These are phyloP conservation scores for Caenorhabditis sinica DNA, from an alignment of 2,888 invertebrate species.

Conservation along the genomic window DNA sequence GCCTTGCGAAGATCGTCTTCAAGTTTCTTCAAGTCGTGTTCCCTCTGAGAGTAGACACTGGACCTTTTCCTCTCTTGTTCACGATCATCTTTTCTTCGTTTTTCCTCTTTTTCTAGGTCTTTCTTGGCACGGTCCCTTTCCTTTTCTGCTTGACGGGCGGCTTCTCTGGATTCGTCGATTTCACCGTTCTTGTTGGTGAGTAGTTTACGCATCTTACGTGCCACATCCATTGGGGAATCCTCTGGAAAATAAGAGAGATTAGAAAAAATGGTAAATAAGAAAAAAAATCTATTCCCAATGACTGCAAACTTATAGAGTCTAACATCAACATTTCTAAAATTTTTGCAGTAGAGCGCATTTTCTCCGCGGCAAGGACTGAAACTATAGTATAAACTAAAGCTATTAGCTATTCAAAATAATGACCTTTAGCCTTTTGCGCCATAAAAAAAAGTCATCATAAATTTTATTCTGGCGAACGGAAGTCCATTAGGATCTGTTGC, in stretches of 20 bases:
- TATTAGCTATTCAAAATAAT: too few species aligned
- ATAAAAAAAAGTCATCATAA: too few species aligned
- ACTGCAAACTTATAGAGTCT: not conserved
- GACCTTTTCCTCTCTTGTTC: constrained; percentile 63
- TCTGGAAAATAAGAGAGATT: constrained; percentile 42
- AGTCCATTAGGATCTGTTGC: too few species aligned
- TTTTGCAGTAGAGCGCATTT: not conserved
- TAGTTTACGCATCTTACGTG: constrained; percentile 57
- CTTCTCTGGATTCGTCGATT: constrained; percentile 63
- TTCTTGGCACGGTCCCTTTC: constrained; percentile 65
- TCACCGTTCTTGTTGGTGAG: constrained; percentile 60
- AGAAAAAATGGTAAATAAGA: not conserved
- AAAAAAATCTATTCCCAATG: not conserved
- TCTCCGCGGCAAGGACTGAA: too few species aligned
- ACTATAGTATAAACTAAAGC: too few species aligned
- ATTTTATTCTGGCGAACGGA: too few species aligned
- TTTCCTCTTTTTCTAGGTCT: constrained; percentile 66
- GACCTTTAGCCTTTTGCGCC: too few species aligned
- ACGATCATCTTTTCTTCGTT: constrained; percentile 54
- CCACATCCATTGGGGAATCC: constrained; percentile 63
- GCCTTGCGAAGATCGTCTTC: constrained; percentile 61
- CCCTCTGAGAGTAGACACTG: constrained; percentile 60
- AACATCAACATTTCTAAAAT: not conserved
- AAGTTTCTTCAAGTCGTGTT: constrained; percentile 52
- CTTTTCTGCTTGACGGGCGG: constrained; percentile 53